Base-by-base conservation (phyloP, 2,888 invertebrate species). In the Apodemia hepburni region DNA sequence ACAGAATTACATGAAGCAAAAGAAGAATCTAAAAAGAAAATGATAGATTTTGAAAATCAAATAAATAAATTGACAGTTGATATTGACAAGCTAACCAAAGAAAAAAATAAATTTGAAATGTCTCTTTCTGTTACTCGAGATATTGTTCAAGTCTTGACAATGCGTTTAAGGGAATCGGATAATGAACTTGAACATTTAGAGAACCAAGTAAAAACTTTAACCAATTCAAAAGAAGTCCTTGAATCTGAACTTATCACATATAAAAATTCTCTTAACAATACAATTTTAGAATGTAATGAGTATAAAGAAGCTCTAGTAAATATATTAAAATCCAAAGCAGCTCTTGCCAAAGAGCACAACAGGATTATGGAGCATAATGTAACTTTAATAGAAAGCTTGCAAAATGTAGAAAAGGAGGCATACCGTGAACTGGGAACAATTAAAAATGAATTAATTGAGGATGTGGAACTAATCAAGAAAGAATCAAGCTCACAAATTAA, bases 111-210 rank as follows among this genome's bases (percentile, higher is more conserved):
- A 63, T 94, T 92, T 75, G 90, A 93, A 78, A 84, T 93, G 73
- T 93, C 93, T n/a, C 80, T 94, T n/a, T 87, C 84, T 38, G 92
- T 93, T 17, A 93, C 92, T 1, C 88, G 92, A 71, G 90, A 92
- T 65, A 93, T 93, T 59, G 92, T 94, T 15, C 92, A 93, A 73
- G 93, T 93, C 4, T 74, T 94, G 61, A 93, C 92, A 35, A 87
- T 89, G 78, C 83, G 94, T 18, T 75, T 94, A 61, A 84, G 93
- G 60, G 89, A 93, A 70, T 94, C 94, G 4, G 94, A 94, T 71
- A 87, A 83, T 72, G 93, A 93, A 74, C 85, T 94, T 1, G 93
- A 93, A 72, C 87, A 89, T 74, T 78, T 94, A 63, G 91, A 91
- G 71, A 80, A 73, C 72, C 91, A 88, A 75, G 74, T 81, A 73